phyloP scores from a whole-genome alignment of 1,140 invertebrate species.

The Tetraneura akinire region DNA sequence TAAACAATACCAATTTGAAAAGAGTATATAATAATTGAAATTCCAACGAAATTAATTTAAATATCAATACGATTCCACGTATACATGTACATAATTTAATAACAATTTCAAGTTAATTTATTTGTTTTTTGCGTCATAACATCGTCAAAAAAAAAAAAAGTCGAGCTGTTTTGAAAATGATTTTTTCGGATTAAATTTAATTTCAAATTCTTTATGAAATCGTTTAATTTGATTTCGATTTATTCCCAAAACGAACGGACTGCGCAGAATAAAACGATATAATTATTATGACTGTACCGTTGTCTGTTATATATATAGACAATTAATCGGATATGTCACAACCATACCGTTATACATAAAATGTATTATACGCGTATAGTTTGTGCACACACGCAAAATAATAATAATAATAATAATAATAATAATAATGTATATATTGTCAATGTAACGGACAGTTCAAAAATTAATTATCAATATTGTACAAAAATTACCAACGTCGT shows the following conservation, averaged over 20 bases:
- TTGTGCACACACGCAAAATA: conserved; percentile 22
- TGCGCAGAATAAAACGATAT: no score
- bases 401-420: no score
- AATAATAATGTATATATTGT: conserved; percentile 20
- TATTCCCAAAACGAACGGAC: conserved; percentile 16
- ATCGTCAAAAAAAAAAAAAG: not conserved
- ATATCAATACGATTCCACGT: no score
- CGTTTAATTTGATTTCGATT: not conserved
- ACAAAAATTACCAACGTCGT: conserved; percentile 12
- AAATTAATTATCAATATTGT: conserved; percentile 37
- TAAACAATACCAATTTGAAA: no score
- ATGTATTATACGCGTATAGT: not conserved
- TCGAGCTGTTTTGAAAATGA: not conserved
- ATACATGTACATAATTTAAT: not conserved
- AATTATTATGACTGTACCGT: conserved; percentile 11
- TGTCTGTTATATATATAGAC: no score
- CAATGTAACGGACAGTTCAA: conserved; percentile 31
- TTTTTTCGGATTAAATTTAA: conserved; percentile 4
- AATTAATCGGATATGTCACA: conserved; percentile 36
- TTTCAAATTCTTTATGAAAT: conserved; percentile 23
- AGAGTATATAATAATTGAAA: no score
- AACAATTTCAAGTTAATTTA: conserved; percentile 5
- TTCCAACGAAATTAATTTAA: no score
- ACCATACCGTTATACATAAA: not conserved
- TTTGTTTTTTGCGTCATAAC: not conserved